Evolutionary conservation across 2,888 invertebrate species (phyloP).

Genomic region (Caenorhabditis auriculariae): DNA sequence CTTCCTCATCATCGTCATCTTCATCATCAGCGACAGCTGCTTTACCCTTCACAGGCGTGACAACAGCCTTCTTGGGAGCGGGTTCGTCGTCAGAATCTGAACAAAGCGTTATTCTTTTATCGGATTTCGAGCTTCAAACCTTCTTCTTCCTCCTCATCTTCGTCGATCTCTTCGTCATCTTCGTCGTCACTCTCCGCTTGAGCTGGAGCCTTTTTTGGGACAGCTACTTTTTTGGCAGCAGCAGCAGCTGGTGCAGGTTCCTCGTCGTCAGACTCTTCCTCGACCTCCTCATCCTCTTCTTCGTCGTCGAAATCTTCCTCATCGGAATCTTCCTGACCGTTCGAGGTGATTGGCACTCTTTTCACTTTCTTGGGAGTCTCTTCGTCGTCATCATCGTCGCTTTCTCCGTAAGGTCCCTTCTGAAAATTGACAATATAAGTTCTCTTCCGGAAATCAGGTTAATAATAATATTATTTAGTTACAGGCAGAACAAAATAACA

Average conservation of each 20-base stretch:
- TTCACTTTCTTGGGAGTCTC: background rate
- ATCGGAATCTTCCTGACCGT: background rate
- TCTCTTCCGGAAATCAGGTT: no score
- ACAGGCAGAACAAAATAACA: no score
- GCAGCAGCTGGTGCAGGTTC: no score
- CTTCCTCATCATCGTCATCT: slow-evolving; percentile 35
- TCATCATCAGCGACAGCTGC: slow-evolving; percentile 5
- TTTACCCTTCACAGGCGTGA: background rate
- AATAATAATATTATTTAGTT: no score
- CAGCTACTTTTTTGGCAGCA: no score
- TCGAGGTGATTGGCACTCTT: background rate
- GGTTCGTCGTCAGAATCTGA: slow-evolving; percentile 16
- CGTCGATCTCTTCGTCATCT: slow-evolving; percentile 16
- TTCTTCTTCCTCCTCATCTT: slow-evolving; percentile 25
- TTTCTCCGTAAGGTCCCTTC: slow-evolving; percentile 2
- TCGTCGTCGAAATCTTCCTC: background rate
- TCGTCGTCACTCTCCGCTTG: no score
- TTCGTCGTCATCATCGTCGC: slow-evolving; percentile 24
- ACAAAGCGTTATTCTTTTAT: background rate
- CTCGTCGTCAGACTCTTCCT: slow-evolving; percentile 19
- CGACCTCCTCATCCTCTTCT: slow-evolving; percentile 12
- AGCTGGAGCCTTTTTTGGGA: no score
- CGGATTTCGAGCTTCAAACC: no score
- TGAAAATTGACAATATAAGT: no score
- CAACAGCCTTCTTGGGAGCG: slow-evolving; percentile 3